These are phyloP conservation scores for Todiramphus saurophagus DNA, from an alignment of 2,113 vertebrate genomes.

Conservation along the genomic window DNA sequence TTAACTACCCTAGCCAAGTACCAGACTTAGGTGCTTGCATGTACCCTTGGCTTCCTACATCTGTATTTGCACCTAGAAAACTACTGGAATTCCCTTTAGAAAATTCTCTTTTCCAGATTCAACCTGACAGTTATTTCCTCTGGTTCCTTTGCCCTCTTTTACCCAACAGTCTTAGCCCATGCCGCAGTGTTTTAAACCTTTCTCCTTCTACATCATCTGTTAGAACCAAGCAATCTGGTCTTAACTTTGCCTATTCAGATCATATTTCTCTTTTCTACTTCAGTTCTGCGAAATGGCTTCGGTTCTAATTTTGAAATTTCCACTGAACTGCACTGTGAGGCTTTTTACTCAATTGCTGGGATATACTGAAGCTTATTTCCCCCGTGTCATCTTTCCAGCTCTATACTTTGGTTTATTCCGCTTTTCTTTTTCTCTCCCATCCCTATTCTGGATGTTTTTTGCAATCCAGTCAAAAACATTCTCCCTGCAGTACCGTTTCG, in stretches of 20 bases:
- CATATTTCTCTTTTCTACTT: neutral
- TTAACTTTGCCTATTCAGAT: neutral
- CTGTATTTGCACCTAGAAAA: neutral
- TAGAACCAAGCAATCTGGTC: neutral
- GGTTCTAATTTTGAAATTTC: neutral
- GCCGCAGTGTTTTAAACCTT: neutral
- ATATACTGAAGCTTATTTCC: neutral
- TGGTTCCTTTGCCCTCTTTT: neutral
- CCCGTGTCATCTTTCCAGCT: neutral
- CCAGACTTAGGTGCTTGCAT: fast-evolving
- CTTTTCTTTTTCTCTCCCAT: neutral
- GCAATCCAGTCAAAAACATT: neutral
- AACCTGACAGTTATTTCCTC: neutral
- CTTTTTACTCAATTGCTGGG: neutral
- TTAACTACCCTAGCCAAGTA: neutral
- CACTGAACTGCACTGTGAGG: neutral
- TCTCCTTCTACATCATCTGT: neutral
- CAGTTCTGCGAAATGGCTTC: neutral
- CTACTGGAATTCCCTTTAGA: neutral
- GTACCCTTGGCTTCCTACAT: neutral
- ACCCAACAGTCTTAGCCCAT: neutral
- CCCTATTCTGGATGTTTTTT: neutral
- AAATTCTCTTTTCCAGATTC: neutral
- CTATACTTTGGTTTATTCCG: neutral
- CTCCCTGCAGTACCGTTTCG: neutral